Evolutionary conservation across 2,888 invertebrate genomes (phyloP), one percentile per base, ranked within the genome.

Genomic region (Drosophila hawaiiensis): DNA sequence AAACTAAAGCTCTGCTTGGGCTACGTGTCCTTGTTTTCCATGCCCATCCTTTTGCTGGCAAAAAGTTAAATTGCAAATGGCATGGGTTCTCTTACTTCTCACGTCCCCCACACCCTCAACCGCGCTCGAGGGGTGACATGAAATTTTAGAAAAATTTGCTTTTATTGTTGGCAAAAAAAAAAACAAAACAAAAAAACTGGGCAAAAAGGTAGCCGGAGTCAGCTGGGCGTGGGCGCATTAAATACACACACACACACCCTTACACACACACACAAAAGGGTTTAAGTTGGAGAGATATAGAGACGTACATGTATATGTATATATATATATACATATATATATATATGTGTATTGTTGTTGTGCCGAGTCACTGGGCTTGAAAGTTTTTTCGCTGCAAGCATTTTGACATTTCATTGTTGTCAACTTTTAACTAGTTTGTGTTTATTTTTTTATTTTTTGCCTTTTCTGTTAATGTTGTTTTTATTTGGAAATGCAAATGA

Each of bases 41-140:
- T 59, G 56, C 73, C 72, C 71, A 70, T 62, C 74, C 77, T 65
- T 73, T 62, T 22, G 61, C 55, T 61, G 68, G 66, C 68, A 64
- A 78, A 89, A 87, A 87, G 86, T 87, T 87, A 87, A 87, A 87
- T 87, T 87, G 86, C 86, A 89, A 89, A 89, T 89, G 80, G 89
- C 83, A 77, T 80, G 82, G 83, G 82, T 65, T 60, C 72, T 56
- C 49, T 25, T 28, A 54, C 49, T 31, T 52, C 65, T 41, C 47
- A 47, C 37, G 33, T 14, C 47, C 66, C 53, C 43, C 43, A n/a
- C 56, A 6, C 31, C 59, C 41, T 25, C 4, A 16, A 10, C n/a
- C 14, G 1, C 10, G n/a, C 55, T 28, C 25, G 22, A 56, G 67
- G 50, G 81, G 80, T 79, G 66, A 78, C 85, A 86, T 83, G 81